Evolutionary conservation across 1,140 invertebrate genomes (phyloP).

Genomic region (Protaetia brevitarsis): DNA sequence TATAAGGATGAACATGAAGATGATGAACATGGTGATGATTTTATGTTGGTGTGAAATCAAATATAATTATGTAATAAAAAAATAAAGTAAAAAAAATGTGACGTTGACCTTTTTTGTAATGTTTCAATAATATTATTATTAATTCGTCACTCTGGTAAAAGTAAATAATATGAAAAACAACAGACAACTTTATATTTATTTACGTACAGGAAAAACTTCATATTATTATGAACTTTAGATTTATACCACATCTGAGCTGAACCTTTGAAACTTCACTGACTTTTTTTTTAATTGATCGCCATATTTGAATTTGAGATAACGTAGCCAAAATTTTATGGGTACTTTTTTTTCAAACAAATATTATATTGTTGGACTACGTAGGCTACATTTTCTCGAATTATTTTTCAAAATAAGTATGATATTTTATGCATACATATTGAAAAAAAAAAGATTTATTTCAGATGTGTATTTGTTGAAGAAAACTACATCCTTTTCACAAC

Average conservation of each 20-base stretch:
- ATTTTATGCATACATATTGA: too few relatives aligned
- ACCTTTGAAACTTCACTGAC: neutral
- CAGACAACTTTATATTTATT: slow-evolving; percentile 24
- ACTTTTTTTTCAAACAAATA: too few relatives aligned
- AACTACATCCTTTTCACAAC: slow-evolving; percentile 21
- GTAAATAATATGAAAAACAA: neutral
- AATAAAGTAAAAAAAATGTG: slow-evolving; percentile 11
- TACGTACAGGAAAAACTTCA: slow-evolving; percentile 13
- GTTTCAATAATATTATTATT: slow-evolving; percentile 14
- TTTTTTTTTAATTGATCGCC: neutral
- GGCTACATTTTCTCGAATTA: too few relatives aligned
- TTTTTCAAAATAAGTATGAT: too few relatives aligned
- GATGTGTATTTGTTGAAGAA: slow-evolving; percentile 4
- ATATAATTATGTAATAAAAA: slow-evolving; percentile 13
- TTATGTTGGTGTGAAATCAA: slow-evolving; percentile 9
- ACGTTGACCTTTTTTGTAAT: slow-evolving; percentile 28
- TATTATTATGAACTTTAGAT: slow-evolving; percentile 19
- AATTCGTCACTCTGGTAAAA: slow-evolving; percentile 18
- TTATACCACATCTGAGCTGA: slow-evolving; percentile 2
- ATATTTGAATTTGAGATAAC: too few relatives aligned
- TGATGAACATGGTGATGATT: neutral
- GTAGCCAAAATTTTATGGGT: too few relatives aligned
- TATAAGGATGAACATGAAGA: too few relatives aligned
- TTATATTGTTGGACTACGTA: too few relatives aligned
- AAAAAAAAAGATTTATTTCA: slow-evolving; percentile 4